Evolutionary conservation across 92 coral and sea anemone species (phyloP).

Genomic region (Palythoa grandis): DNA sequence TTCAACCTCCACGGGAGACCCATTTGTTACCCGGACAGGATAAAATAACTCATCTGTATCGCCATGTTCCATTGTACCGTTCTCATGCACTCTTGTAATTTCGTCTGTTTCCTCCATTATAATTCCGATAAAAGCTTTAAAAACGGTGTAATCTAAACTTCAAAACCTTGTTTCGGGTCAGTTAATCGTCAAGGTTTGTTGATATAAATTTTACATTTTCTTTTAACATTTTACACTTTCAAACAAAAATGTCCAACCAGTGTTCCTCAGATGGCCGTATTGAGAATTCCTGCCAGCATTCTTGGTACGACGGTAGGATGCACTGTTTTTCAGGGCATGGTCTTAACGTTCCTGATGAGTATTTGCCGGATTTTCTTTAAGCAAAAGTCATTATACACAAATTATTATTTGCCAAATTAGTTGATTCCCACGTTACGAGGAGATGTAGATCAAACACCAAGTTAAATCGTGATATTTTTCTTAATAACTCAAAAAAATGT

Average conservation of each 20-base stretch:
- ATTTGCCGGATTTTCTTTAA: background rate
- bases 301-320: background rate
- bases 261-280: background rate
- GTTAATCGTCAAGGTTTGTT: background rate
- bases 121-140: background rate
- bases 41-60: constrained; percentile 29
- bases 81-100: background rate
- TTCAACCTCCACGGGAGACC: constrained; percentile 6
- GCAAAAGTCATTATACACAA: constrained; percentile 26
- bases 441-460: background rate
- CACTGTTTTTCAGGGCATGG: background rate
- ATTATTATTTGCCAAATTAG: constrained; percentile 3
- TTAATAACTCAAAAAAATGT: background rate
- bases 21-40: constrained; percentile 4
- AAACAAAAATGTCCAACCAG: background rate
- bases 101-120: constrained; percentile 38
- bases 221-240: background rate
- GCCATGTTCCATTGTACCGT: constrained; percentile 2
- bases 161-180: background rate
- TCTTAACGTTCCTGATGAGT: background rate
- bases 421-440: background rate
- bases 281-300: background rate
- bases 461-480: background rate
- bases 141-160: background rate
- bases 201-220: background rate